phyloP scores from a whole-genome alignment of 2,797 vertebrate species.

The Podarcis siculus region DNA sequence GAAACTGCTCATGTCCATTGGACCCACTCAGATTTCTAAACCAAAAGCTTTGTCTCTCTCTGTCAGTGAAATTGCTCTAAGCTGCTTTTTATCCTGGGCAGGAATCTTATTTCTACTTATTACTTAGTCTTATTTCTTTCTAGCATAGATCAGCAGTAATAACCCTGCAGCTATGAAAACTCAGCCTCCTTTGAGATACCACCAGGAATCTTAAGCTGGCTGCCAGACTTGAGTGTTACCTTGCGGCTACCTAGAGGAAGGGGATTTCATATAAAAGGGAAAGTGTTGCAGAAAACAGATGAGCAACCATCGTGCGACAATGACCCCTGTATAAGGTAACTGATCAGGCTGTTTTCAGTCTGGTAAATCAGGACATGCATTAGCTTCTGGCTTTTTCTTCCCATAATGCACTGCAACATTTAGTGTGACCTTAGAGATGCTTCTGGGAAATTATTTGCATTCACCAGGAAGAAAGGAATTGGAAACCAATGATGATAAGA shows the following conservation, averaged over 20 bases:
- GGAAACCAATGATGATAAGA: neutral
- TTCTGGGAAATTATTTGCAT: neutral
- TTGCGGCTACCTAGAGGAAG: neutral
- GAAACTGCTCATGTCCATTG: neutral
- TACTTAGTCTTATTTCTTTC: neutral
- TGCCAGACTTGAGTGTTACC: neutral
- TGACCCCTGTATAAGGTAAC: neutral
- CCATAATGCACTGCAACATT: neutral
- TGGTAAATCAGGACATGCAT: neutral
- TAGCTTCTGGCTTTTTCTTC: neutral
- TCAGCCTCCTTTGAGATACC: neutral
- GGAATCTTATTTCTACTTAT: neutral
- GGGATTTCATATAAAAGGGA: neutral
- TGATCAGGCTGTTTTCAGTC: fast-evolving
- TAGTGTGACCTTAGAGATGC: neutral
- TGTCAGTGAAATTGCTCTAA: neutral
- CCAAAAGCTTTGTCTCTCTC: neutral
- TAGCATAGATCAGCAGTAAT: neutral
- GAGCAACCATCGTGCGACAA: fast-evolving
- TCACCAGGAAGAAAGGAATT: neutral
- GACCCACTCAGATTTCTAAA: neutral
- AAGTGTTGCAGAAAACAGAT: neutral
- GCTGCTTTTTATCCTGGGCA: slow-evolving; percentile 6
- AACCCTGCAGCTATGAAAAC: neutral
- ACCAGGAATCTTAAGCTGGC: neutral